Percentiles rank a stretch among this genome's conserved stretches.
Evolutionary conservation across 2,797 vertebrate genomes (phyloP).

Genomic region (Eulemur mongoz): DNA sequence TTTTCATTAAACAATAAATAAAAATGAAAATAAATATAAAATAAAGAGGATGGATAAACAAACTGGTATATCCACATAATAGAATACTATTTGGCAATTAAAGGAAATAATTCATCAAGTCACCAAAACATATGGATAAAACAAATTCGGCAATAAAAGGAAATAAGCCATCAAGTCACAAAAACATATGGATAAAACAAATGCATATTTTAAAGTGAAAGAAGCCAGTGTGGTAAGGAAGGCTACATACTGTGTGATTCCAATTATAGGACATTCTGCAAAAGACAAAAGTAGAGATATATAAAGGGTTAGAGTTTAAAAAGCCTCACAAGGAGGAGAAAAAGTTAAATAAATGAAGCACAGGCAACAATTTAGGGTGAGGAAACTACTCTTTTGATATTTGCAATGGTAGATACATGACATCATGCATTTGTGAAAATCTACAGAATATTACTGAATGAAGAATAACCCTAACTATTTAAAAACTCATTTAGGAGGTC

Average conservation of each 20-base stretch:
- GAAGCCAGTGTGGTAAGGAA: neutral
- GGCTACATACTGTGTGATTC: neutral
- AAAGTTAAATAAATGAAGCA: neutral
- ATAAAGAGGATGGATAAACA: neutral
- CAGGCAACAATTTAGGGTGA: neutral
- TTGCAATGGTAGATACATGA: no score
- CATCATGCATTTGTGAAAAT: neutral
- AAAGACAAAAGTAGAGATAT: neutral
- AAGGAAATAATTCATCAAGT: neutral
- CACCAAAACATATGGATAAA: neutral
- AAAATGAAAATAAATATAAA: neutral
- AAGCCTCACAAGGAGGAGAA: rapidly evolving
- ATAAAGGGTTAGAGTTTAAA: neutral
- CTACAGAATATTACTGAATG: neutral
- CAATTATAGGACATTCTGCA: neutral
- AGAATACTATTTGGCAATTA: neutral
- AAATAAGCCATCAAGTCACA: neutral
- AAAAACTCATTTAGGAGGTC: neutral
- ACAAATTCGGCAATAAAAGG: neutral
- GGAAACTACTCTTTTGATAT: neutral
- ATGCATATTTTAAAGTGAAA: neutral
- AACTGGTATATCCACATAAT: neutral
- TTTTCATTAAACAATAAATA: neutral
- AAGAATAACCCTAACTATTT: neutral
- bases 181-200: neutral